Evolutionary conservation across 37 sponge, comb jelly and placozoan genomes (phyloP).

Genomic region (Ephydatia muelleri): DNA sequence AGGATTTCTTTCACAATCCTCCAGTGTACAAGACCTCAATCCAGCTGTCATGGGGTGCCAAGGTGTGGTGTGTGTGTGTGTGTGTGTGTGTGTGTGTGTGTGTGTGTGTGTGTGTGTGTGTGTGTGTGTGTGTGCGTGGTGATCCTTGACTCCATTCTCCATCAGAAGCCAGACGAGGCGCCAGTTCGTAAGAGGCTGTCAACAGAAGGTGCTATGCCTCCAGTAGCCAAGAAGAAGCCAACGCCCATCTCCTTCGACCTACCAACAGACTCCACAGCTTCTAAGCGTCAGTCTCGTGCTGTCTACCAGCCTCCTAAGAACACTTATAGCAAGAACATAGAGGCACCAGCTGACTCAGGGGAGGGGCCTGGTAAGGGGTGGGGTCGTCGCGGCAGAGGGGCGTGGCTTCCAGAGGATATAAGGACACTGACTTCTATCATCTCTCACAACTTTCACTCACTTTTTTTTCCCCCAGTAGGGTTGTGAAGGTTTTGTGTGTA

Average conservation of each 20-base stretch:
- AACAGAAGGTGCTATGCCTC: not conserved
- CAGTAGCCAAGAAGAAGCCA: conserved; percentile 40
- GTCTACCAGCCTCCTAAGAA: conserved; percentile 63
- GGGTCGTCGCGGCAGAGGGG: conserved; percentile 41
- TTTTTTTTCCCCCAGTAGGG: not conserved
- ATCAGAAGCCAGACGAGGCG: conserved; percentile 10
- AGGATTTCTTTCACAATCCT: conserved; percentile 81
- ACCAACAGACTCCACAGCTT: not conserved
- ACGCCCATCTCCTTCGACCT: conserved; percentile 57
- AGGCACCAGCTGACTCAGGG: conserved; percentile 19
- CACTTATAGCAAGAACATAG: conserved; percentile 47
- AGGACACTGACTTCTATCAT: not conserved
- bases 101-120: conserved; percentile 18
- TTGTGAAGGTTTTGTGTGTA: not conserved
- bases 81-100: not conserved
- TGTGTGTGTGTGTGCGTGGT: not conserved
- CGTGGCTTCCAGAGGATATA: not conserved
- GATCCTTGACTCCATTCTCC: not conserved
- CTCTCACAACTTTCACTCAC: not conserved
- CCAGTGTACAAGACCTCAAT: conserved; percentile 51
- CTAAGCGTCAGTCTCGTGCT: conserved; percentile 5
- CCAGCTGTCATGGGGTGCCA: conserved; percentile 59
- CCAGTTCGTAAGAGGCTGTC: conserved; percentile 23
- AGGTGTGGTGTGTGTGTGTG: conserved; percentile 34
- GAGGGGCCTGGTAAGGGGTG: conserved; percentile 18